Base-by-base conservation (phyloP, 2,888 invertebrate genomes). In the Hypomecis atomaria region DNA sequence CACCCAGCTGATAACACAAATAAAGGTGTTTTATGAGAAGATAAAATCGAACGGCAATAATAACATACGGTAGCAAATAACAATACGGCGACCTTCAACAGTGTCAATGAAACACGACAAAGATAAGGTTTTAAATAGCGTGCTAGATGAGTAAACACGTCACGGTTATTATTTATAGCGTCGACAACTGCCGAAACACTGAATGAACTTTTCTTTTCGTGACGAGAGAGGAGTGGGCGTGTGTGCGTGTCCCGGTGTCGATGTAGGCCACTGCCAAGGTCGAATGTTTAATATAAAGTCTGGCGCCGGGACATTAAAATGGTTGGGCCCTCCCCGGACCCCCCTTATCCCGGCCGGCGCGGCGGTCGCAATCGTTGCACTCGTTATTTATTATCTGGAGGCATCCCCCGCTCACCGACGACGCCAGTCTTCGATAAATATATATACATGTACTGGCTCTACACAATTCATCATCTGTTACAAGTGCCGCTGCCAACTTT, bases 201-300 rank as follows among this genome's bases (percentile, higher is more conserved):
- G 87, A 89, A 87, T 88, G 90, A 91, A 90, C 88, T 89, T 88
- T 90, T 90, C 89, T 90, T 89, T 89, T 87, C 86, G 86, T 89
- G 89, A 88, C 84, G 83, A 85, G 84, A 78, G 78, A 81, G 82
- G 83, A 86, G 87, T 85, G 84, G 83, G 89, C 85, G 90, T 90
- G 89, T 90, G 89, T 90, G 90, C 88, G 90, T 90, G 90, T 89
- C 86, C 87, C 88, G 85, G 83, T 88, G 89, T 87, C 90, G 85
- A 92, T 92, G 91, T 92, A 90, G 92, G 92, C 90, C 92, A 92
- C 81, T 92, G 92, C 81, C 92, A 92, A 92, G 92, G 92, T 89
- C 90, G 92, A 92, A 92, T 92, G 92, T 92, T 92, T 92, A 92
- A 92, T 92, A 92, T 92, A 92, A 92, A 92, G 92, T 91, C 92